Evolutionary conservation across 2,888 invertebrate genomes (phyloP), one percentile per base, ranked within the genome.

Genomic region (Perizoma flavofasciatum): DNA sequence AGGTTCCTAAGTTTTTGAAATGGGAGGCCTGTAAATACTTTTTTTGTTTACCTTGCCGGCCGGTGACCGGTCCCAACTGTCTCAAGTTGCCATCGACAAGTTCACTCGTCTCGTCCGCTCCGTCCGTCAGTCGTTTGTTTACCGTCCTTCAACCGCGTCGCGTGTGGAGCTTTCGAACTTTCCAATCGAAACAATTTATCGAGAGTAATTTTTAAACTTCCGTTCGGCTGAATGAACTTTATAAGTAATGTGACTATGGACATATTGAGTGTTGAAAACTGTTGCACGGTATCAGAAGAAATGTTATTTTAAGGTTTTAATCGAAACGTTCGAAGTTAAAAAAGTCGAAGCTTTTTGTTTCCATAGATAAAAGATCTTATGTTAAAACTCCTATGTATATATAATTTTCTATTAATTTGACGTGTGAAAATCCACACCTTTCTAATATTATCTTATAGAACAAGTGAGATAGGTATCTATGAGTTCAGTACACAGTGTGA

Each of bases 51-150:
- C 8, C 33, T 55, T 61, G 45, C 68, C 66, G 70, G 74, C 71
- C 67, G 70, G 68, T 70, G 74, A 75, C 78, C 78, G 78, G 70
- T 66, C 70, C 53, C 61, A 53, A 46, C 47, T 61, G 71, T 65
- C 69, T 55, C 63, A 54, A 45, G 51, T 62, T 52, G 61, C 40
- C 44, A 35, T 58, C 62, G 50, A 64, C 56, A 58, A 58, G 61
- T 47, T 46, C 50, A 58, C 50, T 40, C 58, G 40, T 34, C 44
- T 44, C 11, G 22, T 22, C 44, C 3, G 10, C 4, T 10, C 45
- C 22, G 49, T 48, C 59, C 59, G 61, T 66, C 71, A 69, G 74
- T 78, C 70, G 75, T 67, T 74, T 69, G 63, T 64, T 60, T 65
- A 69, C 71, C 64, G 73, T 64, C 70, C 61, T 62, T 59, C 51